These are phyloP conservation scores for Platypus cylindrus DNA, from an alignment of 2,888 invertebrate species.

Conservation along the genomic window DNA sequence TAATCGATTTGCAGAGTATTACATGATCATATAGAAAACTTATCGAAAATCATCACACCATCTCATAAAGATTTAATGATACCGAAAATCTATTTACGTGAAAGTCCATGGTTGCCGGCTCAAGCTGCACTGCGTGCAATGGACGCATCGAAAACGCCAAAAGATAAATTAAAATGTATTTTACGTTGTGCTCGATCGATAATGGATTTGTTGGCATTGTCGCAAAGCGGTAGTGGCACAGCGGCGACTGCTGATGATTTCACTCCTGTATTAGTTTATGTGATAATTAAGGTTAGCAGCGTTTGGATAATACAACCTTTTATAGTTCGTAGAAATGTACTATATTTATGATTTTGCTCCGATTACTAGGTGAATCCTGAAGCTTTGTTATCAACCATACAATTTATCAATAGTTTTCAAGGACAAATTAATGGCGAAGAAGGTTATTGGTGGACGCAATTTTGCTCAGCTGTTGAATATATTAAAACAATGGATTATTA, in stretches of 20 bases:
- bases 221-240: constrained; percentile 57
- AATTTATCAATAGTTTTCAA: constrained; percentile 87
- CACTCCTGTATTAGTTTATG: constrained; percentile 91
- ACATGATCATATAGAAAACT: constrained; percentile 75
- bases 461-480: constrained; percentile 91
- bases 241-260: constrained; percentile 90
- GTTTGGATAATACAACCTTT: background rate
- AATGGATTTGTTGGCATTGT: constrained; percentile 83
- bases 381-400: constrained; percentile 84
- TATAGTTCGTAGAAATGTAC: background rate
- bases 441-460: constrained; percentile 94
- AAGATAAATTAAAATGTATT: constrained; percentile 68
- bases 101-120: constrained; percentile 93
- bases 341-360: constrained; percentile 16
- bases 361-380: constrained; percentile 94
- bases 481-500: constrained; percentile 95
- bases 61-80: constrained; percentile 71
- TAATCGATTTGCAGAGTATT: constrained; percentile 50
- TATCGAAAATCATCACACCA: constrained; percentile 62
- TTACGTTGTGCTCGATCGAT: constrained; percentile 84
- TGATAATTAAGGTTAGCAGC: constrained; percentile 71
- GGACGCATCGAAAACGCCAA: constrained; percentile 81
- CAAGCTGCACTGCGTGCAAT: constrained; percentile 80
- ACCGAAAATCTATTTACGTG: constrained; percentile 71
- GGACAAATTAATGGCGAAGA: constrained; percentile 77